These are phyloP conservation scores for Camponotus floridanus DNA, from an alignment of 1,140 invertebrate species.

Conservation along the genomic window DNA sequence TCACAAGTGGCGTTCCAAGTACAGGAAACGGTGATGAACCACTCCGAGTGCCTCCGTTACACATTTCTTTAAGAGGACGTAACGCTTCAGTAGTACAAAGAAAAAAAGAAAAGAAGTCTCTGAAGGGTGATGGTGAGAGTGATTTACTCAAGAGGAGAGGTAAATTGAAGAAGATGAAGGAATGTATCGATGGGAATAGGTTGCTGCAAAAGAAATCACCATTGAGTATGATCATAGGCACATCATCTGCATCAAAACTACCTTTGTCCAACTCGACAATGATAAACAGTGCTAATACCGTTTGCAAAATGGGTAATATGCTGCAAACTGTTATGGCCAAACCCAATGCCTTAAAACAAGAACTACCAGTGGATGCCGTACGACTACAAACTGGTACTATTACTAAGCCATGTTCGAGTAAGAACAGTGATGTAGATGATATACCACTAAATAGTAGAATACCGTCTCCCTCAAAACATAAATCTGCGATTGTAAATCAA, in stretches of 20 bases:
- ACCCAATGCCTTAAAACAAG: constrained; percentile 85
- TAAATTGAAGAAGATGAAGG: constrained; percentile 85
- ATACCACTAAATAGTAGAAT: constrained; percentile 85
- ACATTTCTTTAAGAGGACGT: constrained; percentile 94
- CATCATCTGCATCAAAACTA: constrained; percentile 82
- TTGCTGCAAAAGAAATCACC: constrained; percentile 83
- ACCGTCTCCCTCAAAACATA: constrained; percentile 85
- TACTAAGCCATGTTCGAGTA: constrained; percentile 80
- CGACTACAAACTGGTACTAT: constrained; percentile 74
- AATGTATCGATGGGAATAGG: constrained; percentile 83
- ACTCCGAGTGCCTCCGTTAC: constrained; percentile 93
- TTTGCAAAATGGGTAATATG: constrained; percentile 83
- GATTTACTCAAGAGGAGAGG: constrained; percentile 83
- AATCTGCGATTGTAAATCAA: constrained; percentile 80
- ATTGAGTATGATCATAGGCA: constrained; percentile 83
- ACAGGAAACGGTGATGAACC: constrained; percentile 88
- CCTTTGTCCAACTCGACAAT: constrained; percentile 82
- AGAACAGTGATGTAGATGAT: constrained; percentile 84
- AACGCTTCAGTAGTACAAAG: constrained; percentile 95
- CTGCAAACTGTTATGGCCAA: constrained; percentile 82
- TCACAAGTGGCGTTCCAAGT: constrained; percentile 72
- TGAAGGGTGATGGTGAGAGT: constrained; percentile 80
- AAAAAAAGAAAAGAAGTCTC: constrained; percentile 90
- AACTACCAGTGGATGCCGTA: constrained; percentile 75
- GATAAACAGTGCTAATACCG: constrained; percentile 81